A percentile compares a stretch with the other conserved stretches of the same genome.
Evolutionary conservation across 2,797 vertebrate species (phyloP).

Genomic region (Hoplostethus atlanticus): DNA sequence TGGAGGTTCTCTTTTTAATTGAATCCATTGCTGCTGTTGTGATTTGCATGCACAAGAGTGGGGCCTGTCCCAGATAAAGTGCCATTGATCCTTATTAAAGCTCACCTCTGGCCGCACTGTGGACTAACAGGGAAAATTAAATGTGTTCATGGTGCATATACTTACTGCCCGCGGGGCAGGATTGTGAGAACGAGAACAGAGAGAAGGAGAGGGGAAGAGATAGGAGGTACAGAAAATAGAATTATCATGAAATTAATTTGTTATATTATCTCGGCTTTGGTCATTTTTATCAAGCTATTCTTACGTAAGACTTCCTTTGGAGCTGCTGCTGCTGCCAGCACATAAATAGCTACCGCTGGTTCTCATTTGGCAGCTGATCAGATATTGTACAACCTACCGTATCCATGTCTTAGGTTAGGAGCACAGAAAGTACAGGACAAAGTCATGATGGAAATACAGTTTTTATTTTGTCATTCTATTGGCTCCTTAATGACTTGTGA

Average conservation of each 20-base stretch:
- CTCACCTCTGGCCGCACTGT: slow-evolving; percentile 97
- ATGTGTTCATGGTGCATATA: slow-evolving; percentile 96
- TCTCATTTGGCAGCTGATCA: slow-evolving; percentile 28
- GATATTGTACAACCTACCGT: slow-evolving; percentile 12
- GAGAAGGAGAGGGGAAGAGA: slow-evolving; percentile 58
- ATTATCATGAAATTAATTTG: slow-evolving; percentile 91
- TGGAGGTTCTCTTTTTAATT: slow-evolving; percentile 98
- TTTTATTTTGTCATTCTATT: slow-evolving; percentile 8
- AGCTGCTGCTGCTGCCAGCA: slow-evolving; percentile 8
- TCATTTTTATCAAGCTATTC: slow-evolving; percentile 59
- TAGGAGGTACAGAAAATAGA: slow-evolving; percentile 63
- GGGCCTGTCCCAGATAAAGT: slow-evolving; percentile 99
- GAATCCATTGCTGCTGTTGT: slow-evolving; percentile 94
- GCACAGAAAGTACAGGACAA: slow-evolving; percentile 16
- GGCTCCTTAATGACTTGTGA: slow-evolving; percentile 3
- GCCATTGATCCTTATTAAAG: slow-evolving; percentile 99
- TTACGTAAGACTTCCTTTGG: slow-evolving; percentile 28
- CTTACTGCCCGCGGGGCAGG: slow-evolving; percentile 91
- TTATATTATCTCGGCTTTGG: slow-evolving; percentile 79
- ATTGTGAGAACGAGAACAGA: slow-evolving; percentile 79
- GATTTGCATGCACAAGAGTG: slow-evolving; percentile 97
- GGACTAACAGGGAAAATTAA: slow-evolving; percentile 98
- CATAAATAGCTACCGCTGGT: slow-evolving; percentile 38
- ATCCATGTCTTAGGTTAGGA: no score
- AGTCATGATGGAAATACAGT: slow-evolving; percentile 18